These are phyloP conservation scores for Falco punctatus DNA, from an alignment of 2,113 vertebrate species.

Conservation along the genomic window DNA sequence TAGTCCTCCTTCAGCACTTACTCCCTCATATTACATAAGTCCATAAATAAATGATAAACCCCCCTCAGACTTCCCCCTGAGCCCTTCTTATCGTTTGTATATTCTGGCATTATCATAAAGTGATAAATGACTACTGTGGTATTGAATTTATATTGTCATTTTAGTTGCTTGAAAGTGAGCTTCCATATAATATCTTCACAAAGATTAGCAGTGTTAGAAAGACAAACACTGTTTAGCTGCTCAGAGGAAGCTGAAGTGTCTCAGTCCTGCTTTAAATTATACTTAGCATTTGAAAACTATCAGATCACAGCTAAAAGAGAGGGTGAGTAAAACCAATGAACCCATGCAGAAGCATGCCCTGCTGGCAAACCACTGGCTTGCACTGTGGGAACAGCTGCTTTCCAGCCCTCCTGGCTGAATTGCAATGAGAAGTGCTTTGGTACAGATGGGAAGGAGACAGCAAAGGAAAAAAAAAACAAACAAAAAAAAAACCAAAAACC, in stretches of 20 bases:
- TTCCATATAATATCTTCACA: conserved; percentile 13
- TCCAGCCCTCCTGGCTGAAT: conserved; percentile 69
- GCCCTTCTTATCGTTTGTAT: conserved; percentile 24
- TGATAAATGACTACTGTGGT: neutral
- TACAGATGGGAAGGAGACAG: conserved; percentile 58
- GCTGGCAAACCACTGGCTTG: conserved; percentile 59
- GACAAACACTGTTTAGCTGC: neutral
- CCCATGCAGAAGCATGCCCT: conserved; percentile 13
- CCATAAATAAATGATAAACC: conserved; percentile 43
- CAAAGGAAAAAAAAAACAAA: neutral
- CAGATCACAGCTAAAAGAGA: neutral
- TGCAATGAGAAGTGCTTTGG: conserved; percentile 5
- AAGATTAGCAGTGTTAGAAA: neutral
- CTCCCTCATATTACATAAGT: neutral
- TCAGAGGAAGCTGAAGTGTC: neutral
- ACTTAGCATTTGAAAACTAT: neutral
- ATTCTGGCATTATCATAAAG: conserved; percentile 7
- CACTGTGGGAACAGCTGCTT: conserved; percentile 66
- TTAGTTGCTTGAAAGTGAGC: conserved; percentile 15
- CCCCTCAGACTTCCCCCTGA: neutral
- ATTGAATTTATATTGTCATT: conserved; percentile 21
- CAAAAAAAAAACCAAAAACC: neutral
- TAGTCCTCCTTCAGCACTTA: conserved; percentile 9
- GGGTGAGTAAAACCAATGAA: conserved; percentile 1
- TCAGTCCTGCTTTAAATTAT: neutral